These are phyloP conservation scores for Tringa solitaria DNA, from an alignment of 2,113 vertebrate genomes.

Conservation along the genomic window DNA sequence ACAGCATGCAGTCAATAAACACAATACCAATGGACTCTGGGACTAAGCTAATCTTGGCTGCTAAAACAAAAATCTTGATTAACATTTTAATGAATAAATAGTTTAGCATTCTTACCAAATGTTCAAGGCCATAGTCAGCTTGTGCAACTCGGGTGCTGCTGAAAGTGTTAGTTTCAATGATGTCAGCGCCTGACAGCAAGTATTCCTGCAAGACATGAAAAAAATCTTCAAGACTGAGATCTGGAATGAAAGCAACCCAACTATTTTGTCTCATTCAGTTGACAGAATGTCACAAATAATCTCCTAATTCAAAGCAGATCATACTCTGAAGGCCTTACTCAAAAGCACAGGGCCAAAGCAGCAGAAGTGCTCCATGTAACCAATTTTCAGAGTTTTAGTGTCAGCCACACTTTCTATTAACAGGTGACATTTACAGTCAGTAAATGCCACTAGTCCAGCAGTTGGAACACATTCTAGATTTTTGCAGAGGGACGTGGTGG, in stretches of 20 bases:
- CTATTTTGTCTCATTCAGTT: neutral
- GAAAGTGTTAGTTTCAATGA: constrained; percentile 98
- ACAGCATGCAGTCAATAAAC: neutral
- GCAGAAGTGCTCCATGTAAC: neutral
- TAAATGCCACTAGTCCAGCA: neutral
- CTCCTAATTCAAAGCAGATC: neutral
- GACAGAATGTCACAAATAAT: neutral
- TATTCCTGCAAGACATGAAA: constrained; percentile 82
- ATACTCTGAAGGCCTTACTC: neutral
- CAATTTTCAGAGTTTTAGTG: neutral
- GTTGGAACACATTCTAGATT: neutral
- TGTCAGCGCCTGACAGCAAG: constrained; percentile 89
- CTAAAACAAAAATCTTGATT: neutral
- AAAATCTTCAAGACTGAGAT: neutral
- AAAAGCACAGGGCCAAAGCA: neutral
- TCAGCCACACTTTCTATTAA: neutral
- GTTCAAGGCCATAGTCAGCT: constrained; percentile 90
- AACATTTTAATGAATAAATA: neutral
- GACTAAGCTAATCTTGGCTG: neutral
- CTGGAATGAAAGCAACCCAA: neutral
- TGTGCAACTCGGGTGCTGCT: constrained; percentile 92
- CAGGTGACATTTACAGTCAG: neutral
- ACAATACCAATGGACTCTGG: neutral
- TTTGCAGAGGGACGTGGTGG: neutral
- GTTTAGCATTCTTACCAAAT: constrained; percentile 79